Conservation (phyloP, 2,888 invertebrate genomes). For the Chrysodeixis includens region DNA sequence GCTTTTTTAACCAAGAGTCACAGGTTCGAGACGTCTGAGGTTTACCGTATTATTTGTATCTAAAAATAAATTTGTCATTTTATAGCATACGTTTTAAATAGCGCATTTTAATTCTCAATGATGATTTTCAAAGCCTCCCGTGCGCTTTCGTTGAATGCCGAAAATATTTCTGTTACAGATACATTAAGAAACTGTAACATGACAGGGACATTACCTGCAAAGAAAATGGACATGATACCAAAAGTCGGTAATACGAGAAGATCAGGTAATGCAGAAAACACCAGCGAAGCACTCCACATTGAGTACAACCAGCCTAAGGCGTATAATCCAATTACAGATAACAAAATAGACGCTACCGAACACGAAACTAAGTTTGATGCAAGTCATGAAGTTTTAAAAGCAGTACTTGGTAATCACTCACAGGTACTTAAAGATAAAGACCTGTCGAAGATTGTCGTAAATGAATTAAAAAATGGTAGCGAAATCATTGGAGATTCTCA, state of each 20-base stretch:
- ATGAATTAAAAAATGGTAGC: constrained; percentile 75
- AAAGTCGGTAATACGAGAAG: constrained; percentile 65
- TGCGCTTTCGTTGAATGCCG: neutral
- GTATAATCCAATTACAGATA: constrained; percentile 73
- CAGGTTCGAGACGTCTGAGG: too few species aligned
- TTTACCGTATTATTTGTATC: too few species aligned
- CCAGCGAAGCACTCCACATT: constrained; percentile 72
- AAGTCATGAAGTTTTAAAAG: constrained; percentile 63
- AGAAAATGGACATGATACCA: constrained; percentile 62
- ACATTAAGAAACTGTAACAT: constrained; percentile 71
- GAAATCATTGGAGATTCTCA: constrained; percentile 78
- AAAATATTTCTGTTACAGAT: constrained; percentile 67
- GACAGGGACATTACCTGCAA: constrained; percentile 75
- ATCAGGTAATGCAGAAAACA: constrained; percentile 54
- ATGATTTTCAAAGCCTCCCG: too few species aligned
- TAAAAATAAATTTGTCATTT: too few species aligned
- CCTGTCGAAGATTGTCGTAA: constrained; percentile 80
- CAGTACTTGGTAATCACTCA: constrained; percentile 70
- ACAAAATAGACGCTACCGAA: constrained; percentile 75
- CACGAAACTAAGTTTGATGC: constrained; percentile 65
- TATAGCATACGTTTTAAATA: too few species aligned
- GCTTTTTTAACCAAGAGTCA: too few species aligned
- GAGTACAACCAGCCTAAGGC: constrained; percentile 71
- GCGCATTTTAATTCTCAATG: too few species aligned
- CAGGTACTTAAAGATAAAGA: constrained; percentile 73